Base-by-base conservation (phyloP, 2,888 invertebrate genomes). In the Drosophila tanythrix region DNA sequence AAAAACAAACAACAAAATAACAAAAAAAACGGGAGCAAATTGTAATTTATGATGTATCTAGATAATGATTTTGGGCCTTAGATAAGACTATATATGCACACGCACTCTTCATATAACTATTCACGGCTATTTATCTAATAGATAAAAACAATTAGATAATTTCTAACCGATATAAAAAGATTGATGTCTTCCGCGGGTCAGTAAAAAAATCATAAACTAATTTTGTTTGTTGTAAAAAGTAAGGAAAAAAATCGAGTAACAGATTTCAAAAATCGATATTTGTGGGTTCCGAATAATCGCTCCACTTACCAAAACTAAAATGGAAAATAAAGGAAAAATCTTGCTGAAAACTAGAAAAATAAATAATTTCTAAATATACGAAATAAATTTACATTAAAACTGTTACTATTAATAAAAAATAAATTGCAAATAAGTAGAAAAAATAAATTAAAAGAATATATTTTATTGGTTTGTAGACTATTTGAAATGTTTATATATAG, bases 31-130 rank as follows among this genome's bases (percentile, higher is more conserved):
- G 33, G 27, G 7, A 38, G 31, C 36, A 48, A 29, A 52, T 58
- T 40, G 10, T 29, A 60, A 62, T 59, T 66, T 75, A 66, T 57
- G 35, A 38, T 51, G 35, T 50, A 70, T 72, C 66, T 27, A 53
- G 50, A 43, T 43, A 35, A 35, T 43, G 56, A 60, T 70, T 55
- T 27, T 11, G 18, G 55, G 36, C 18, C 27, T 35, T 50, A 63
- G 60, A 72, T 72, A 72, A 51, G 40, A 10, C 4, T 1, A 27
- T 36, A 33, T 21, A n/a, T 31, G 27, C 53, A 52, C 36, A 40
- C 21, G 18, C 31, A 21, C 18, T 40, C 21, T 52, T 13, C 38
- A 21, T 7, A 43, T 29, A 35, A 46, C 11, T 40, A 43, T 65
- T 67, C 36, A 18, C 31, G 3, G 38, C 18, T 40, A 25, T 25